phyloP scores from a whole-genome alignment of 2,797 vertebrate genomes.

The Enteromius radiatus region DNA sequence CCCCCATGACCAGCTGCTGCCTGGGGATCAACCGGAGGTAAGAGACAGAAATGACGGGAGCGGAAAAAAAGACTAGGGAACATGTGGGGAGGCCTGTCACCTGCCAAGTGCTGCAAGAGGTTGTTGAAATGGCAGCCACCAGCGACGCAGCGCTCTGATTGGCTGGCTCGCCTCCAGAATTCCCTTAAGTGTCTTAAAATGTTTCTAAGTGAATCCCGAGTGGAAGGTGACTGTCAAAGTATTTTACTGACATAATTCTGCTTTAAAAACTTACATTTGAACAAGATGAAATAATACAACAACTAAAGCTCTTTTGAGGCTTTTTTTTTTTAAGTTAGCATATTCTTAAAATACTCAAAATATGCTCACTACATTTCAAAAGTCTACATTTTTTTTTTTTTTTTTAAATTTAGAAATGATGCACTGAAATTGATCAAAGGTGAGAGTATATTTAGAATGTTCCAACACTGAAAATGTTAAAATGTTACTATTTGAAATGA shows the following conservation, averaged over 20 bases:
- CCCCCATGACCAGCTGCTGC: slow-evolving; percentile 53
- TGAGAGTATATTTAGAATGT: background rate
- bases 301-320: background rate
- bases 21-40: slow-evolving; percentile 42
- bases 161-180: slow-evolving; percentile 46
- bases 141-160: slow-evolving; percentile 40
- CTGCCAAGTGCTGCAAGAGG: slow-evolving; percentile 55
- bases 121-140: slow-evolving; percentile 52
- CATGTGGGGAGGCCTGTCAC: slow-evolving; percentile 55
- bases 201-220: slow-evolving; percentile 28
- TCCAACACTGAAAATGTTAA: background rate
- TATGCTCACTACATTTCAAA: background rate
- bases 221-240: background rate
- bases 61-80: background rate
- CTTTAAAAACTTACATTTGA: background rate
- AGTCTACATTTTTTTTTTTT: no score
- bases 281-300: no score
- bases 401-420: background rate
- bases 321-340: background rate
- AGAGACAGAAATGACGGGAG: slow-evolving; percentile 20
- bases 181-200: slow-evolving; percentile 48
- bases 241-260: background rate
- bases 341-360: background rate
- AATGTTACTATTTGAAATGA: background rate
- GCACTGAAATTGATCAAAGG: background rate